phyloP scores from a whole-genome alignment of 1,140 invertebrate species.

The Drosophila asahinai region DNA sequence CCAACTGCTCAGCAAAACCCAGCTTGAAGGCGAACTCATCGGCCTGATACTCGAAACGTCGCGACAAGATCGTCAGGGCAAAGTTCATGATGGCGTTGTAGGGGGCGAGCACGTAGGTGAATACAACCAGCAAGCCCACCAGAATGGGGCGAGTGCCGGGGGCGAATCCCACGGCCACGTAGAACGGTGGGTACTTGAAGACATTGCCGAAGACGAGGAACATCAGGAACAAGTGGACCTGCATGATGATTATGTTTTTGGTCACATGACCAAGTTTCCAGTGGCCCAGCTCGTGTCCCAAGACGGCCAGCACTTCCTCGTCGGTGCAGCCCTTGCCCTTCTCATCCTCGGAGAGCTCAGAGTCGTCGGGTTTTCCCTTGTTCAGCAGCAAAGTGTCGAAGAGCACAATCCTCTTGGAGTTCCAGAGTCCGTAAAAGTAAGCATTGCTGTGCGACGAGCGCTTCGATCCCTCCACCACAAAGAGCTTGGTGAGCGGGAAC shows the following conservation, averaged over 20 bases:
- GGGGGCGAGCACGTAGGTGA: conserved; percentile 96
- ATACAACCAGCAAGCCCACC: conserved; percentile 96
- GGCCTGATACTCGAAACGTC: conserved; percentile 98
- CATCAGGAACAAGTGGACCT: conserved; percentile 91
- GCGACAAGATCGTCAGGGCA: conserved; percentile 88
- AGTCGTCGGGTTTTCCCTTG: conserved; percentile 83
- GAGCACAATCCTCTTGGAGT: conserved; percentile 98
- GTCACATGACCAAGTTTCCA: conserved; percentile 97
- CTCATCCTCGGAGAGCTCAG: conserved; percentile 84
- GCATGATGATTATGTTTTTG: conserved; percentile 94
- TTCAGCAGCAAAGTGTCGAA: conserved; percentile 94
- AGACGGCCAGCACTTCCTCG: conserved; percentile 97
- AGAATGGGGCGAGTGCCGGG: conserved; percentile 92
- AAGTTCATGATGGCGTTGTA: conserved; percentile 95
- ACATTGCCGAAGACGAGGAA: conserved; percentile 95
- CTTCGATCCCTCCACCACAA: conserved; percentile 99
- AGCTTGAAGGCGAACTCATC: conserved; percentile 95
- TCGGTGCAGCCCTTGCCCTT: conserved; percentile 93
- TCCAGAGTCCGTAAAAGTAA: conserved; percentile 99
- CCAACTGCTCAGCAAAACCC: conserved; percentile 90
- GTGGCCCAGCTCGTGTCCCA: conserved; percentile 98
- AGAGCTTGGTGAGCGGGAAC: conserved; percentile 98
- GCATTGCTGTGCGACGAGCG: conserved; percentile 98
- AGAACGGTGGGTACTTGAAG: conserved; percentile 92
- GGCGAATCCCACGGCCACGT: conserved; percentile 95